These are phyloP conservation scores for Sthenelais limicola DNA, from an alignment of 2,888 invertebrate species.

Conservation along the genomic window DNA sequence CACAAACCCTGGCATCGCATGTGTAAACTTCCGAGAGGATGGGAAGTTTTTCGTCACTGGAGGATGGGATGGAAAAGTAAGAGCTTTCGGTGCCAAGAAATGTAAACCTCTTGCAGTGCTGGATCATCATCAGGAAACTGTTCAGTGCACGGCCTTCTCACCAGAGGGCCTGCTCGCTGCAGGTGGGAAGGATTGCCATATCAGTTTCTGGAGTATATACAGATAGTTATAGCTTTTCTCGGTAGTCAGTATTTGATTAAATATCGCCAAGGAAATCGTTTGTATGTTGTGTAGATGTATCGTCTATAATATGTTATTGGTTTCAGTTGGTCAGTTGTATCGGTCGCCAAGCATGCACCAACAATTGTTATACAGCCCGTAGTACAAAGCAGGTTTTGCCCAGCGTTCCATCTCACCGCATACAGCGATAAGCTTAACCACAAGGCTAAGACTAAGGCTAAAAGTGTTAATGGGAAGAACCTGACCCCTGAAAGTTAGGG, in stretches of 20 bases:
- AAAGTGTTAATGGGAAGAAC: too few relatives aligned
- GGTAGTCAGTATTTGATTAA: too few relatives aligned
- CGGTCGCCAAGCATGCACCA: neutral
- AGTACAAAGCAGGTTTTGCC: too few relatives aligned
- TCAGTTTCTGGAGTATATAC: slow-evolving; percentile 66
- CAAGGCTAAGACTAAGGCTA: too few relatives aligned
- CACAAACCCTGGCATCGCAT: slow-evolving; percentile 61
- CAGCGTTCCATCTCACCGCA: too few relatives aligned
- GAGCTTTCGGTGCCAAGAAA: slow-evolving; percentile 61
- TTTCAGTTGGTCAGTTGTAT: neutral
- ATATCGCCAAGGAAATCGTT: too few relatives aligned
- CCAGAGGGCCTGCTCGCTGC: slow-evolving; percentile 58
- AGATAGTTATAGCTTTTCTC: slow-evolving; percentile 46
- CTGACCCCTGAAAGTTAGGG: too few relatives aligned
- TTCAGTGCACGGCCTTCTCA: slow-evolving; percentile 61
- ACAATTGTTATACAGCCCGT: neutral
- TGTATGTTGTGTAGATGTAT: too few relatives aligned
- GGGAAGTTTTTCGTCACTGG: slow-evolving; percentile 61
- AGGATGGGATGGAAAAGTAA: slow-evolving; percentile 65
- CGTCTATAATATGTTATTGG: too few relatives aligned
- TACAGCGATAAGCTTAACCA: too few relatives aligned
- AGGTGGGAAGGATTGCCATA: slow-evolving; percentile 63
- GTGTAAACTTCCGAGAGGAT: slow-evolving; percentile 58
- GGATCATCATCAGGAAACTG: slow-evolving; percentile 61
- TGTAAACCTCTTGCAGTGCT: slow-evolving; percentile 64